Conservation (phyloP, 2,888 invertebrate genomes). For the Liposcelis brunnea region DNA sequence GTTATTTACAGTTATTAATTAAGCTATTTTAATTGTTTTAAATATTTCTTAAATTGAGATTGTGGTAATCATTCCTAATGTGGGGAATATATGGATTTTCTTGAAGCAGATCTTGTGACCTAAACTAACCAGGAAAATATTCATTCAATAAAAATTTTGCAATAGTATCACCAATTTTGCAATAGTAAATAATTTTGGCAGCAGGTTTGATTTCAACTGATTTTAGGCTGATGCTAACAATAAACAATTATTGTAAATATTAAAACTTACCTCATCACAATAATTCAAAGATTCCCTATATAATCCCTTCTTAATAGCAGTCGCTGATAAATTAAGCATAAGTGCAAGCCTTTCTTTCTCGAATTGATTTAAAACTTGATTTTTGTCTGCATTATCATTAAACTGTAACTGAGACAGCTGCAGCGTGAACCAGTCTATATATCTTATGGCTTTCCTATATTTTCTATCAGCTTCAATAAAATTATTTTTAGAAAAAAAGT, state of each 20-base stretch:
- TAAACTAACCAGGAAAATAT: too few relatives aligned
- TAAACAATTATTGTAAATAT: too few relatives aligned
- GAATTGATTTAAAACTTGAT: background rate
- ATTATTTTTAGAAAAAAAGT: conserved; percentile 39
- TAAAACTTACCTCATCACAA: conserved; percentile 47
- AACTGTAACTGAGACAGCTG: conserved; percentile 8
- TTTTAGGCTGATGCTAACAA: too few relatives aligned
- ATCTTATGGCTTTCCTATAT: conserved; percentile 64
- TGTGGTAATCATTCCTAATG: too few relatives aligned
- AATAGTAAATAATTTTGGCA: too few relatives aligned
- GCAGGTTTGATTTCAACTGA: too few relatives aligned
- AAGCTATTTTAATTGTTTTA: conserved; percentile 11
- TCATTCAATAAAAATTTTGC: too few relatives aligned
- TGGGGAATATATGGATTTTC: too few relatives aligned
- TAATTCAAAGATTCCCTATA: conserved; percentile 40
- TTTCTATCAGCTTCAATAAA: conserved; percentile 50
- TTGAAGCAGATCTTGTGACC: too few relatives aligned
- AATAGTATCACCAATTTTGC: too few relatives aligned
- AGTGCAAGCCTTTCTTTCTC: conserved; percentile 22
- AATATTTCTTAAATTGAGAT: too few relatives aligned
- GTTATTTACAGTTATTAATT: background rate
- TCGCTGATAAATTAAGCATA: conserved; percentile 57
- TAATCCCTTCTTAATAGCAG: conserved; percentile 44
- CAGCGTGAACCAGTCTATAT: conserved; percentile 34
- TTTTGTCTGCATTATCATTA: background rate